A percentile compares a stretch with the other conserved stretches of the same genome.
phyloP scores from a whole-genome alignment of 2,113 vertebrate genomes.

The Choloepus hoffmanni region DNA sequence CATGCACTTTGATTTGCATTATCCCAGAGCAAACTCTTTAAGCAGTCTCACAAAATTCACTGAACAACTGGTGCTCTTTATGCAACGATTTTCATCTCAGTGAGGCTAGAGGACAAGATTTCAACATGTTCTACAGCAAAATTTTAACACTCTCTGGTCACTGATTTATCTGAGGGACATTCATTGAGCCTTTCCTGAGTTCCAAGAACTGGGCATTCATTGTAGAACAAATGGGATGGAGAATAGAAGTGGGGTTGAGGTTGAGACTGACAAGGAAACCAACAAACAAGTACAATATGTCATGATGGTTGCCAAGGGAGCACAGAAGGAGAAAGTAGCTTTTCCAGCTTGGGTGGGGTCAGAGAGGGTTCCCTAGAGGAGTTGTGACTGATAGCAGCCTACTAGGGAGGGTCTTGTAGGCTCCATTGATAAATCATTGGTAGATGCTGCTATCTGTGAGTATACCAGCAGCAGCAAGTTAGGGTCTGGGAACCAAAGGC shows the following conservation, averaged over 20 bases:
- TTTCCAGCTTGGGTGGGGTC: not conserved
- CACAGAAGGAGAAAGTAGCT: not conserved
- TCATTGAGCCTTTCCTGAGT: not conserved
- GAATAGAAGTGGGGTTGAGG: rapidly evolving
- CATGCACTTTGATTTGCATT: conserved; percentile 57
- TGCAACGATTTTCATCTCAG: conserved; percentile 51
- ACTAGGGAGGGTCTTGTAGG: no score
- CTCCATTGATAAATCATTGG: no score
- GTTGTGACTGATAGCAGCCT: not conserved
- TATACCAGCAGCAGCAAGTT: not conserved
- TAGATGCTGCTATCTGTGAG: not conserved
- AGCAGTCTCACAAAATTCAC: conserved; percentile 29
- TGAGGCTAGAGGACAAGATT: not conserved
- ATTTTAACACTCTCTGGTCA: not conserved
- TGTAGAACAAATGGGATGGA: rapidly evolving
- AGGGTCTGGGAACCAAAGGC: not conserved
- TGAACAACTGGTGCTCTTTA: not conserved
- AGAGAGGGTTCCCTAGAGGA: not conserved
- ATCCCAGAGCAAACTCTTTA: not conserved
- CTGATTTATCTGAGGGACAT: not conserved
- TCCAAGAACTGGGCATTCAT: not conserved
- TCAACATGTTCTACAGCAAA: not conserved
- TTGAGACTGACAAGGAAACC: rapidly evolving
- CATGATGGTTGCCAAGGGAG: rapidly evolving
- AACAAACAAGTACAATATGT: no score